Base-by-base conservation (phyloP, 2,113 vertebrate genomes). In the Macquaria australasica region DNA sequence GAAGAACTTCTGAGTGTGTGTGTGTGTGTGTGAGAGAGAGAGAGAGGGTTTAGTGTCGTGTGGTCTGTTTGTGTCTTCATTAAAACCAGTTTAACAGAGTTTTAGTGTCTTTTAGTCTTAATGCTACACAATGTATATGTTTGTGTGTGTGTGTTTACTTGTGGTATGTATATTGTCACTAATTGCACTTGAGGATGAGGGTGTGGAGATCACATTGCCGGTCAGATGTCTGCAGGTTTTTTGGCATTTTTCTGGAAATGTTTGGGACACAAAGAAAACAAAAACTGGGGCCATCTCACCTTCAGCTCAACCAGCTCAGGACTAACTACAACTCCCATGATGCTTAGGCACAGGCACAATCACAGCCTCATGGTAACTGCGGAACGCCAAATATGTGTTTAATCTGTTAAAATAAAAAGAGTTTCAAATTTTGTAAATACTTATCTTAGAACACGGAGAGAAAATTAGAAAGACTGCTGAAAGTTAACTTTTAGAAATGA, bases 171-270 rank as follows among this genome's bases (percentile, higher is more conserved):
- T 89, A 9, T 73, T 78, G 60, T 90, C 84, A 92, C 94, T 95
- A 95, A 96, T 95, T 95, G 94, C 94, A 95, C 94, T 96, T 95
- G 88, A 91, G 89, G 89, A 92, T 88, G 88, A 87, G 74, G 85
- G 81, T 63, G 87, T 85, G 86, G 69, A 78, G 74, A 78, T 89
- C 73, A 74, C 76, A 48, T 68, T 60, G 69, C 78, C 81, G 18
- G 63, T 84, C 85, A 67, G 75, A 86, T n/a, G 67, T 88, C 84
- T 88, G 84, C 43, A 83, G 78, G 66, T 71, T 50, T 82, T 91
- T 89, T 90, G 84, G 87, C 81, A 77, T 91, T 73, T 89, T 85
- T 79, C 73, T 73, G 79, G 71, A 87, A 86, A 82, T 51, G 73
- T 83, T 81, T 83, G 58, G 28, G 80, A 88, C 25, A 81, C 51